Percentiles rank a stretch among this genome's conserved stretches.
These are phyloP conservation scores for Synanthedon formicaeformis DNA, from an alignment of 2,888 invertebrate genomes.

Conservation along the genomic window DNA sequence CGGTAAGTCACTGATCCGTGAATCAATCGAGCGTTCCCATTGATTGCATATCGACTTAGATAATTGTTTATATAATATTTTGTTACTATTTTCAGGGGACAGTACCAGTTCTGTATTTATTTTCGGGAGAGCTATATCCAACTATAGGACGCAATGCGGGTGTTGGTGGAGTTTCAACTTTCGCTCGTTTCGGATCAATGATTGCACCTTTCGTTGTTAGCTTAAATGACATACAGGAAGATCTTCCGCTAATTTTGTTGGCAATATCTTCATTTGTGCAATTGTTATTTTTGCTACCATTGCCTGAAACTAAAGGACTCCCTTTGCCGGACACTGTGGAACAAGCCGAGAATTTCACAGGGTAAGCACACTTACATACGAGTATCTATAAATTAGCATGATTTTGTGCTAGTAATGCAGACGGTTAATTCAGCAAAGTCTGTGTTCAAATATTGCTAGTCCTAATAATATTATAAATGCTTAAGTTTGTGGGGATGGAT, in stretches of 20 bases:
- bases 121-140: constrained; percentile 83
- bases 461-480: too few species aligned
- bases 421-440: too few species aligned
- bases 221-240: constrained; percentile 26
- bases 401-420: too few species aligned
- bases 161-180: constrained; percentile 79
- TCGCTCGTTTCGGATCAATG: constrained; percentile 83
- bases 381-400: too few species aligned
- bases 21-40: background rate
- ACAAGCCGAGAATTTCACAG: constrained; percentile 44
- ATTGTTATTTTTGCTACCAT: constrained; percentile 38
- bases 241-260: constrained; percentile 41
- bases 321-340: constrained; percentile 66
- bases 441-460: too few species aligned
- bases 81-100: constrained; percentile 46
- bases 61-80: background rate
- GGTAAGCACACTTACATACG: constrained; percentile 2
- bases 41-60: background rate
- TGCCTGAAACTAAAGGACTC: constrained; percentile 57
- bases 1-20: constrained; percentile 50
- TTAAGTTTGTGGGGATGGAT: too few species aligned
- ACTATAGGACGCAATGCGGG: constrained; percentile 82
- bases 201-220: constrained; percentile 51
- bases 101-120: constrained; percentile 74
- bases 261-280: constrained; percentile 35